phyloP scores from a whole-genome alignment of 2,797 vertebrate species.

The Pteropus rufus region DNA sequence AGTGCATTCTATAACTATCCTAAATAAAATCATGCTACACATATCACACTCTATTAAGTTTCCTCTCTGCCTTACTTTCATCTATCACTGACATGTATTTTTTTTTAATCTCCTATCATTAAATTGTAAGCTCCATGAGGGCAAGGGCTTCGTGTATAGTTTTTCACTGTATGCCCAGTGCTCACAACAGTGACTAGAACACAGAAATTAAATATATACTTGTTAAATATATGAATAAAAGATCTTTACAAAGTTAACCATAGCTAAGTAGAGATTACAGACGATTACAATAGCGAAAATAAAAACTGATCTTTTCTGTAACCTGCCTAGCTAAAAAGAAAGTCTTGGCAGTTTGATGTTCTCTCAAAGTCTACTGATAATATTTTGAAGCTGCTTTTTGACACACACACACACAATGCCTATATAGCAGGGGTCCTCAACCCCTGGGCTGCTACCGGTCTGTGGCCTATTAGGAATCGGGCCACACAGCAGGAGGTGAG shows the following conservation, averaged over 20 bases:
- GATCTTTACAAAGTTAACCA: neutral
- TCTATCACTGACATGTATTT: neutral
- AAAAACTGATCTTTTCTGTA: neutral
- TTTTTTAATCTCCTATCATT: conserved; percentile 27
- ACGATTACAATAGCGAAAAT: neutral
- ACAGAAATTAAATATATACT: neutral
- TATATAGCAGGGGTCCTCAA: neutral
- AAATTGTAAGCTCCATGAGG: neutral
- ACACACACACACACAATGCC: neutral
- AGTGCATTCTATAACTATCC: neutral
- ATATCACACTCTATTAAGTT: neutral
- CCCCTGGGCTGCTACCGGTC: no score
- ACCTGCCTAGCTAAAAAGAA: neutral
- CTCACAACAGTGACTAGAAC: neutral
- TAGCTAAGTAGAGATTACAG: neutral
- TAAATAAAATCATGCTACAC: neutral
- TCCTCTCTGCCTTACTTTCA: conserved; percentile 22
- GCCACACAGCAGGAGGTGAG: no score
- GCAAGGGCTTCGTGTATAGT: neutral
- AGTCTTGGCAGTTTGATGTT: neutral
- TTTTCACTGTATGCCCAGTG: neutral
- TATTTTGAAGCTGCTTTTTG: conserved; percentile 32
- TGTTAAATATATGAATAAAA: conserved; percentile 13
- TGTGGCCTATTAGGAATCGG: no score
- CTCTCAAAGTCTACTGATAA: neutral